phyloP scores from a whole-genome alignment of 37 sponge, comb jelly and placozoan species.

The Cliona cf. orientalis region DNA sequence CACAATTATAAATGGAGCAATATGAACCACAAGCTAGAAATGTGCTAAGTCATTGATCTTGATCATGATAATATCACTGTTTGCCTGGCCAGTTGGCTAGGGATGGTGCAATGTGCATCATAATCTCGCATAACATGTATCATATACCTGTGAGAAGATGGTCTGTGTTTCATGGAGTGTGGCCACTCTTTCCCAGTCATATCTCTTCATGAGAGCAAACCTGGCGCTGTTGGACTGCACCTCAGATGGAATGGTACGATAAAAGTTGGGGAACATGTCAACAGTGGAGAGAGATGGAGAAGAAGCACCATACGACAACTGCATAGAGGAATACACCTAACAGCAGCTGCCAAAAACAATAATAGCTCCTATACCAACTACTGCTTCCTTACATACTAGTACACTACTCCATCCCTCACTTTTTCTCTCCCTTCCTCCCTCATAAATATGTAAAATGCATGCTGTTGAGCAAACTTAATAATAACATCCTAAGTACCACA shows the following conservation, averaged over 20 bases:
- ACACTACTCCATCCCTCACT: no score
- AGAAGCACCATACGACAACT: conserved; percentile 71
- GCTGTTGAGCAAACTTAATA: no score
- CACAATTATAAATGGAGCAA: no score
- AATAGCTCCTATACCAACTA: no score
- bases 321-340: no score
- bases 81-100: neutral
- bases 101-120: neutral
- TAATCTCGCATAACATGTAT: neutral
- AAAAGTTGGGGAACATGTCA: conserved; percentile 46
- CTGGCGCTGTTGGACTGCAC: conserved; percentile 31
- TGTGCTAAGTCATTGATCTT: no score
- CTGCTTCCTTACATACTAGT: no score
- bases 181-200: conserved; percentile 69
- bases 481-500: no score
- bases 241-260: conserved; percentile 75
- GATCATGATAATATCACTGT: neutral
- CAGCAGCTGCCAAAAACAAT: no score
- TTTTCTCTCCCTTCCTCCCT: no score
- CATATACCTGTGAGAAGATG: conserved; percentile 62
- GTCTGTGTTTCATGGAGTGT: conserved; percentile 59
- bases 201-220: conserved; percentile 59
- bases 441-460: no score
- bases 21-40: no score
- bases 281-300: conserved; percentile 64